Percentiles rank a stretch among this genome's conserved stretches.
Evolutionary conservation across 2,113 vertebrate genomes (phyloP).

Genomic region (Cranoglanis bouderius): DNA sequence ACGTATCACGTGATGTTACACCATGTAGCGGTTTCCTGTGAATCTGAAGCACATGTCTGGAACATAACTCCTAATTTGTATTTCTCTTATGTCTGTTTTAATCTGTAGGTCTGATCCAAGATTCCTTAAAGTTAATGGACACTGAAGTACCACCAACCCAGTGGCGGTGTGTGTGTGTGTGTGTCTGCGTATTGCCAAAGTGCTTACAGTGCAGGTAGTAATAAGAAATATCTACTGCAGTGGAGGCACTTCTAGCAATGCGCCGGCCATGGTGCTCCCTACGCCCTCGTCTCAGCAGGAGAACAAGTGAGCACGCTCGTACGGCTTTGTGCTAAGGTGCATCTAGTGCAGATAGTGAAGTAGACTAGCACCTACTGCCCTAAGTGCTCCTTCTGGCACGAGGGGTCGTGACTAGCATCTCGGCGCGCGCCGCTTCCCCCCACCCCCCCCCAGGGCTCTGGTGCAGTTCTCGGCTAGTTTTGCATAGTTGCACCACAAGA

Average conservation of each 20-base stretch:
- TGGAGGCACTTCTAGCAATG: constrained; percentile 99
- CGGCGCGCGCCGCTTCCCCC: too few relatives aligned
- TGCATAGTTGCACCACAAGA: constrained; percentile 99
- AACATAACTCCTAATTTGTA: background rate
- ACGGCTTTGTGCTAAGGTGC: constrained; percentile 99
- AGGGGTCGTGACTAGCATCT: constrained; percentile 85
- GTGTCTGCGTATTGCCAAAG: constrained; percentile 97
- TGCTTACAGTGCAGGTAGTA: constrained; percentile 99
- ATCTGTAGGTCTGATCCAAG: background rate
- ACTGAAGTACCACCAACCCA: background rate
- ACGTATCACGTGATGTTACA: background rate
- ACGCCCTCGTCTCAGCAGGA: background rate
- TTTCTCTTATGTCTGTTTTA: background rate
- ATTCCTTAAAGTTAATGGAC: background rate
- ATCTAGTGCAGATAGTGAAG: constrained; percentile 99
- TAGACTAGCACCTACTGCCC: constrained; percentile 99
- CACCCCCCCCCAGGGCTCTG: constrained; percentile 64
- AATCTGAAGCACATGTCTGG: background rate
- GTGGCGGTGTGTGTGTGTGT: background rate
- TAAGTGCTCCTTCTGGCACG: constrained; percentile 99
- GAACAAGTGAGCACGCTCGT: constrained; percentile 21
- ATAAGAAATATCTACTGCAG: constrained; percentile 97
- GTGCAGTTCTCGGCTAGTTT: constrained; percentile 98
- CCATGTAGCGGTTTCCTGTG: background rate
- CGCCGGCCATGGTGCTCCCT: constrained; percentile 72